Conservation (phyloP, 2,113 vertebrate genomes). For the Solea senegalensis region DNA sequence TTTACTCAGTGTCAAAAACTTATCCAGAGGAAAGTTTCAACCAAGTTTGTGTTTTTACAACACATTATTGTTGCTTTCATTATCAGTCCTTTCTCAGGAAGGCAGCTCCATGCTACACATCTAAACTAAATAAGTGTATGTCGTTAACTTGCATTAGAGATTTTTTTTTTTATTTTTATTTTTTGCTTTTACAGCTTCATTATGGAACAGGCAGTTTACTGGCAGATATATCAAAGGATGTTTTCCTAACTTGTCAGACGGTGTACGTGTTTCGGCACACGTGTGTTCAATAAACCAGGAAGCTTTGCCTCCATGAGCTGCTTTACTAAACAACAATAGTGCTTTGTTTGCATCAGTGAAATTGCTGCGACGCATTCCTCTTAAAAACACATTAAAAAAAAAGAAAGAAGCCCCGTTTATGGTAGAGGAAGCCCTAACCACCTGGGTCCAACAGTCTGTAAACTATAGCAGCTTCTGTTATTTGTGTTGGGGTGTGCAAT, state of each 20-base stretch:
- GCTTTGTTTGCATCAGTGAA: slow-evolving; percentile 40
- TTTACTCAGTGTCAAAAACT: slow-evolving; percentile 23
- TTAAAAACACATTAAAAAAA: slow-evolving; percentile 1
- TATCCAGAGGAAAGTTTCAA: background rate
- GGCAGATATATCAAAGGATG: slow-evolving; percentile 14
- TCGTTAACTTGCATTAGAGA: no score
- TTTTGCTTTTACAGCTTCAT: slow-evolving; percentile 5
- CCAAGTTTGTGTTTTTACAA: background rate
- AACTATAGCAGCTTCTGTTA: slow-evolving; percentile 46
- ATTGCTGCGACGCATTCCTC: slow-evolving; percentile 31
- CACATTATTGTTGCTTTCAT: background rate
- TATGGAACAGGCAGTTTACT: slow-evolving; percentile 28
- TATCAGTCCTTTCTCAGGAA: background rate
- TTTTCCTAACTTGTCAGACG: slow-evolving; percentile 31
- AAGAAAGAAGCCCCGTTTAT: slow-evolving; percentile 12
- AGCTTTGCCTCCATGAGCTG: background rate
- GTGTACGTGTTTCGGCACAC: slow-evolving; percentile 30
- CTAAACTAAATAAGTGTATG: background rate
- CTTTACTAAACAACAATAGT: slow-evolving; percentile 28
- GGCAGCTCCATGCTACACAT: background rate
- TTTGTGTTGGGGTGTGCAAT: slow-evolving; percentile 50
- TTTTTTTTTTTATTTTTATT: no score
- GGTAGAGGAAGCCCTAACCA: slow-evolving; percentile 27
- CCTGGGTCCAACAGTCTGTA: slow-evolving; percentile 56
- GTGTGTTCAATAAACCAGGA: slow-evolving; percentile 45